phyloP scores from a whole-genome alignment of 2,888 invertebrate genomes.

The Dione juno region DNA sequence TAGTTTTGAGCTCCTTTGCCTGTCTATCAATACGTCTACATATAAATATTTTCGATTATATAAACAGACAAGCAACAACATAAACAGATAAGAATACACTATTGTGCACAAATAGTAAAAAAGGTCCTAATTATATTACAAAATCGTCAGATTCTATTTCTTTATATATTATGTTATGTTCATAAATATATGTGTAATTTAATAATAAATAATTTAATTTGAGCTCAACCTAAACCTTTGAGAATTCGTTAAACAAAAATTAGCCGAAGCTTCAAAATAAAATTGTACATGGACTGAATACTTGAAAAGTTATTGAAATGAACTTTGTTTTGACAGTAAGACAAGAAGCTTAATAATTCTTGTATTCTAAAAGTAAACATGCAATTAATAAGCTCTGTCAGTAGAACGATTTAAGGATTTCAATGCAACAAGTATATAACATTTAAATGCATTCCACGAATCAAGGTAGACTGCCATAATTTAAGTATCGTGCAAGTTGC shows the following conservation, averaged over 20 bases:
- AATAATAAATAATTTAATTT: neutral
- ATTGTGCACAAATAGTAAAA: neutral
- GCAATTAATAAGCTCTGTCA: constrained; percentile 5
- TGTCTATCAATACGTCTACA: neutral
- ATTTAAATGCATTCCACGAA: constrained; percentile 22
- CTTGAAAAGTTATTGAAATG: neutral
- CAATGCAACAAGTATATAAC: constrained; percentile 5
- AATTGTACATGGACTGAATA: neutral
- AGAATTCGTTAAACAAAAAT: neutral
- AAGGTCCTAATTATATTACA: neutral
- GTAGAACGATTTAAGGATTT: neutral
- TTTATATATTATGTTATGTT: neutral
- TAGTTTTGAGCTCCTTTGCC: neutral
- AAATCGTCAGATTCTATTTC: neutral
- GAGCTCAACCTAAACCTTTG: neutral
- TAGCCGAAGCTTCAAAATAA: neutral
- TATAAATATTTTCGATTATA: constrained; percentile 1
- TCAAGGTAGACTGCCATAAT: constrained; percentile 20
- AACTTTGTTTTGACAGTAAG: constrained; percentile 1
- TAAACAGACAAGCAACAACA: no score
- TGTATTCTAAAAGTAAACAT: constrained; percentile 4
- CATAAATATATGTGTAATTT: neutral
- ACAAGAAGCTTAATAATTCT: neutral
- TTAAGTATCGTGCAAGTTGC: constrained; percentile 21
- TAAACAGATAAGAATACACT: neutral